These are phyloP conservation scores for Odontothrips loti DNA, from an alignment of 2,888 invertebrate genomes.

Conservation along the genomic window DNA sequence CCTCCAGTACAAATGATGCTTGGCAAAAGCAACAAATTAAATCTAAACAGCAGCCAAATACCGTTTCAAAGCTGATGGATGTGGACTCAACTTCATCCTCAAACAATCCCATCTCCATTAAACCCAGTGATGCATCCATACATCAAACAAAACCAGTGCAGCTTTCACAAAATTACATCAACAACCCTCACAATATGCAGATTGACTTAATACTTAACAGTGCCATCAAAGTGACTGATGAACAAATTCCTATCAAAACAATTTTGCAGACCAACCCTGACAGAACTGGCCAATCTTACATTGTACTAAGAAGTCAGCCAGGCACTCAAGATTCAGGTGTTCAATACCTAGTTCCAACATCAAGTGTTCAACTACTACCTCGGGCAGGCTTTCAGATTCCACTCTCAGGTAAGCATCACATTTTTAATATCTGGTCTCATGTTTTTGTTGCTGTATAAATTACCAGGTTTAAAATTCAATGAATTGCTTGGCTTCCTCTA, in stretches of 20 bases:
- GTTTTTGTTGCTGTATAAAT: constrained; percentile 19
- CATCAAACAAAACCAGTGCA: not conserved
- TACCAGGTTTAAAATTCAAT: not conserved
- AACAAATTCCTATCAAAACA: constrained; percentile 28
- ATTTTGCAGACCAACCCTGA: not conserved
- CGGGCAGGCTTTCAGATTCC: constrained; percentile 49
- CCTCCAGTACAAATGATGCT: not conserved
- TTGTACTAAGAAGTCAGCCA: not conserved
- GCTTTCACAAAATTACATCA: not conserved
- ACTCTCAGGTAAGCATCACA: constrained; percentile 46
- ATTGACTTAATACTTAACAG: constrained; percentile 13
- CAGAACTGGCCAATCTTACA: not conserved
- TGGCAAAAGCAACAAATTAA: constrained; percentile 18
- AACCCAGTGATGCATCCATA: not conserved
- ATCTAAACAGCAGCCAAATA: not conserved
- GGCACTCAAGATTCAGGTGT: constrained; percentile 34
- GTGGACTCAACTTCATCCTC: not conserved
- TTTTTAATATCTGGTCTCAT: not conserved
- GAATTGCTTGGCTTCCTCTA: constrained; percentile 40
- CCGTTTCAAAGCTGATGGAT: constrained; percentile 5
- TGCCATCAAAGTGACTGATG: constrained; percentile 10
- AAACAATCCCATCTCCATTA: not conserved
- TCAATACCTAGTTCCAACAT: constrained; percentile 44
- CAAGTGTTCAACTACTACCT: constrained; percentile 45
- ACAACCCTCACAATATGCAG: not conserved